These are phyloP conservation scores for Pantelozetes paolii DNA, from an alignment of 2,888 invertebrate genomes.

Conservation along the genomic window DNA sequence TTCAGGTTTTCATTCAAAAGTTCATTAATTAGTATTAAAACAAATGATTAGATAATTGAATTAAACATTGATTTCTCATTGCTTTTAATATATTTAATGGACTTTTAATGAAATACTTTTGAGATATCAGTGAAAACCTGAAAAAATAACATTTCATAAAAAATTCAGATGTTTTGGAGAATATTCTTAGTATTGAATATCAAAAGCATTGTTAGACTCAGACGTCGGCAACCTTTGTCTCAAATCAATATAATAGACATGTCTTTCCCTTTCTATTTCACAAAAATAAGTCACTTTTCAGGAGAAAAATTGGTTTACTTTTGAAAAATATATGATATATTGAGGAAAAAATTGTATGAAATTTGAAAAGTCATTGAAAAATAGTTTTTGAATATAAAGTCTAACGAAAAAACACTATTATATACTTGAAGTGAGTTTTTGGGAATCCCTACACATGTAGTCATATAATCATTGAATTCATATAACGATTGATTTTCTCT, in stretches of 20 bases:
- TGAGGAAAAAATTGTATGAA: background rate
- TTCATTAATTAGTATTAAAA: too few relatives aligned
- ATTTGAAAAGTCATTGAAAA: slow-evolving; percentile 8
- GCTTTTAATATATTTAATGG: background rate
- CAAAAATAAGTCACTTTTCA: background rate
- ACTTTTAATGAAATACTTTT: background rate
- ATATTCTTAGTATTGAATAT: background rate
- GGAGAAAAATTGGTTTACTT: background rate
- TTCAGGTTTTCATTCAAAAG: too few relatives aligned
- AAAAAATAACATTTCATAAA: too few relatives aligned
- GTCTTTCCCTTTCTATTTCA: background rate
- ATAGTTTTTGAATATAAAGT: background rate
- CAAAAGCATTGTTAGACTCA: background rate
- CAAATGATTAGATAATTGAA: too few relatives aligned
- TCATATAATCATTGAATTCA: background rate
- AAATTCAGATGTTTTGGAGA: background rate
- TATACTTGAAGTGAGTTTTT: background rate
- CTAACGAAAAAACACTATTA: background rate
- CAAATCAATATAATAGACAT: slow-evolving; percentile 9
- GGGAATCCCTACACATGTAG: background rate
- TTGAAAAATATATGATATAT: too few relatives aligned
- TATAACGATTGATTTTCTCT: background rate
- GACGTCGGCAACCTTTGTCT: slow-evolving; percentile 11
- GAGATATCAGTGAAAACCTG: too few relatives aligned
- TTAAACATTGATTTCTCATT: too few relatives aligned